Percentiles rank a stretch among this genome's conserved stretches.
phyloP scores from a whole-genome alignment of 1,140 invertebrate species.

The Zaprionus kolodkinae region DNA sequence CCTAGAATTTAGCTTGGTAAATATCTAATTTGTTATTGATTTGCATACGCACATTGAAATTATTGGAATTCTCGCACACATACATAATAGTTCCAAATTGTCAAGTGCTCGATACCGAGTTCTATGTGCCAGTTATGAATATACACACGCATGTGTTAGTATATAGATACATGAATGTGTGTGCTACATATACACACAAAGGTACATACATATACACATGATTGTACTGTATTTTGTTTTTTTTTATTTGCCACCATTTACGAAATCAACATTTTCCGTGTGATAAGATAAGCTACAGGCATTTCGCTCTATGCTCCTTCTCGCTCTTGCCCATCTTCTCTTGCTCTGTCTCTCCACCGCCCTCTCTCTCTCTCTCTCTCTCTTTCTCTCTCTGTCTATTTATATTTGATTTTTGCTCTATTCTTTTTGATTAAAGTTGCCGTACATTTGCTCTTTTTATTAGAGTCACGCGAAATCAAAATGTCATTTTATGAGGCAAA shows the following conservation, averaged over 20 bases:
- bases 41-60: neutral
- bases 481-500: conserved; percentile 72
- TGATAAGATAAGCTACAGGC: conserved; percentile 67
- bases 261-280: conserved; percentile 69
- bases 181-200: neutral
- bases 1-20: neutral
- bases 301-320: conserved; percentile 33
- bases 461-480: conserved; percentile 74
- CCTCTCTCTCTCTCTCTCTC: conserved; percentile 14
- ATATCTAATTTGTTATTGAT: neutral
- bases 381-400: conserved; percentile 36
- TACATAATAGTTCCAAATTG: conserved; percentile 3
- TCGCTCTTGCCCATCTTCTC: conserved; percentile 12
- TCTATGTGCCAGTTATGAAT: conserved; percentile 5
- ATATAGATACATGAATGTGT: neutral
- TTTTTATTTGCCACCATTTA: conserved; percentile 76
- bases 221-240: conserved; percentile 43
- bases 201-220: conserved; percentile 12
- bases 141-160: neutral
- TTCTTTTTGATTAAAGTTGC: conserved; percentile 72
- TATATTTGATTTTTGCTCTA: conserved; percentile 69
- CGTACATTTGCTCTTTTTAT: conserved; percentile 63
- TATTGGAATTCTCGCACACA: neutral
- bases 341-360: conserved; percentile 2
- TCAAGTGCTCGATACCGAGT: conserved; percentile 7